Base-by-base conservation (phyloP, 1,140 invertebrate genomes). In the Ladona fulva region DNA sequence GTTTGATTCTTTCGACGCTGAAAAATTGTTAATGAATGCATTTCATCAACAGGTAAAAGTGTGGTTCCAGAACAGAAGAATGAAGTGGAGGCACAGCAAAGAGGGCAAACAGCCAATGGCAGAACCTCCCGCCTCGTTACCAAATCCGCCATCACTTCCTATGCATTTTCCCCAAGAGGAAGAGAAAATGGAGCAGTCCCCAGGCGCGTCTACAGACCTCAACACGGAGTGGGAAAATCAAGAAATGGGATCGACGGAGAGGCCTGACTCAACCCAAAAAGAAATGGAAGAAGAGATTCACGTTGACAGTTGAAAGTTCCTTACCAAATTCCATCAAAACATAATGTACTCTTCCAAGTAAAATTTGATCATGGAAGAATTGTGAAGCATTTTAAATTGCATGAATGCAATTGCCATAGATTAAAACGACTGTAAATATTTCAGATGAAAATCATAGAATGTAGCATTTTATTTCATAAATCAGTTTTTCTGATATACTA, bases 31-130 rank as follows among this genome's bases (percentile, higher is more conserved):
- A n/a, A n/a, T n/a, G n/a, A n/a, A n/a, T n/a, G n/a, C n/a, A n/a
- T n/a, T n/a, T 37, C 8, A 37, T 37, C 29, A 37, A 16, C 82
- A 95, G 93, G 94, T 96, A 0, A 96, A 97, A 86, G 94, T 96
- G 0, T 96, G 95, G 94, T 96, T 96, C 84, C 95, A 97, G 87
- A 97, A 97, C 84, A 88, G 95, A 29, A 89, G 95, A 77, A 96
- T 96, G 94, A 97, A 97, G 84, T 96, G 94, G 94, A 89, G 94
- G 0, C 94, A 95, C 80, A 93, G 91, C 11, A 92, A 92, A 82
- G 92, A 94, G 83, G 89, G 82, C 76, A 86, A 88, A 5, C 52
- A 66, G 52, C 52, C 14, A 22, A 66, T 22, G 52, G n/a, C 52
- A 22, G 52, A 66, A 3, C 52, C 52, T 6, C n/a, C 52, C 12